Evolutionary conservation across 1,140 invertebrate species (phyloP), one percentile per base, ranked within the genome.

Genomic region (Papilio polytes): DNA sequence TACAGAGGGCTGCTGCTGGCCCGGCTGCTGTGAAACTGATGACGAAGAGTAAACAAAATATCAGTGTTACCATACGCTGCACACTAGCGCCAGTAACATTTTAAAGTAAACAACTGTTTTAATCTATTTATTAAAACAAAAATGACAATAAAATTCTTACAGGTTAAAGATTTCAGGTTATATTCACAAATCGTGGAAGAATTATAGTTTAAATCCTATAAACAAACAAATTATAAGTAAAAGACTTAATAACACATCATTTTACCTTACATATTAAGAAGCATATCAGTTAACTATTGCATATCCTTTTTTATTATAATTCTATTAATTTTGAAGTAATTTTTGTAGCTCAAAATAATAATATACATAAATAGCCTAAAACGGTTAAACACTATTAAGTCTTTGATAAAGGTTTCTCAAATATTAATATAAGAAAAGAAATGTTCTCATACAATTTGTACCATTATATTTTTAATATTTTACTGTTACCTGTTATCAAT

Each of bases 1-100:
- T 6, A 96, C 96, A 15, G 98, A 98, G 95, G 97, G 97, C 0
- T 95, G 98, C 59, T 98, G 98, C 90, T 98, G 97, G 91, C 97
- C 97, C 0, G 98, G 97, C 2, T 96, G 96, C 81, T 96, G 96
- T 77, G 94, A 96, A 36, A 96, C 95, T 80, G 97, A 97, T 73
- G 96, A 96, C 78, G 96, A 96, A 31, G 96, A 96, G 82, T 94
- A 92, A 82, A 56, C 36, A 46, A 18, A 51, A 63, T 63, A n/a
- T 59, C 20, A 63, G 53, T n/a, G 22, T 31, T 72, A 31, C 36
- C 22, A 72, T 72, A 63, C 10, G 59, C 2, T 22, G 12, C 59
- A 63, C 20, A 63, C 20, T 63, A 63, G 59, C 59, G 22, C 59
- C 59, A 63, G 3, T 13, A 13, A 26, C 2, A 63, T 63, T 63